phyloP scores from a whole-genome alignment of 2,113 vertebrate species.

The Columbina picui region DNA sequence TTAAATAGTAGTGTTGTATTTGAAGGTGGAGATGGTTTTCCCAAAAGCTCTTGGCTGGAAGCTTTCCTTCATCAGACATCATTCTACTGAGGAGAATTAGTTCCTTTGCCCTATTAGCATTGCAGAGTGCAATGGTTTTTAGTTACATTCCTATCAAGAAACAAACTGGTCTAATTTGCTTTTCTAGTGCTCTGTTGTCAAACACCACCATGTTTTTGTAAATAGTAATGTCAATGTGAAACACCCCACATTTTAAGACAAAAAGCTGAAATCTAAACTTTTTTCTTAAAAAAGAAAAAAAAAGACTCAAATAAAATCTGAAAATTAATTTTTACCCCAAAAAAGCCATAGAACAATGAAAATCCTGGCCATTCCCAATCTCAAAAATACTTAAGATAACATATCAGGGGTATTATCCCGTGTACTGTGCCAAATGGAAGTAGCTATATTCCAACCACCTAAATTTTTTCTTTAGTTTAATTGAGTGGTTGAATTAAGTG shows the following conservation, averaged over 20 bases:
- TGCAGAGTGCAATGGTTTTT: neutral
- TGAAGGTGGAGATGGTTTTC: neutral
- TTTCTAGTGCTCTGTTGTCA: neutral
- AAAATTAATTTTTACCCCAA: neutral
- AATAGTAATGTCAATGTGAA: neutral
- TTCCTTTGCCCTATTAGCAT: neutral
- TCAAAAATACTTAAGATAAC: neutral
- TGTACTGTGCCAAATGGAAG: neutral
- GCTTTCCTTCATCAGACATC: neutral
- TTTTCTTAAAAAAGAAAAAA: neutral
- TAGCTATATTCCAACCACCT: neutral
- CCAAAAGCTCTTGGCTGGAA: neutral
- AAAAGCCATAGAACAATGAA: neutral
- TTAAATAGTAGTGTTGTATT: neutral
- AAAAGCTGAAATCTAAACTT: neutral
- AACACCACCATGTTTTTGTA: neutral
- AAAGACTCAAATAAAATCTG: too few relatives aligned
- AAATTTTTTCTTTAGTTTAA: slow-evolving; percentile 31
- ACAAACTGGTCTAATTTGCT: neutral
- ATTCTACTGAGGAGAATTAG: neutral
- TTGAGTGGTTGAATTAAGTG: neutral
- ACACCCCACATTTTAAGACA: accelerated
- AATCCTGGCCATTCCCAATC: neutral
- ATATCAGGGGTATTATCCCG: neutral
- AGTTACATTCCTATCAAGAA: neutral